Conservation (phyloP, 2,888 invertebrate species). For the Melinaea menophilus region DNA sequence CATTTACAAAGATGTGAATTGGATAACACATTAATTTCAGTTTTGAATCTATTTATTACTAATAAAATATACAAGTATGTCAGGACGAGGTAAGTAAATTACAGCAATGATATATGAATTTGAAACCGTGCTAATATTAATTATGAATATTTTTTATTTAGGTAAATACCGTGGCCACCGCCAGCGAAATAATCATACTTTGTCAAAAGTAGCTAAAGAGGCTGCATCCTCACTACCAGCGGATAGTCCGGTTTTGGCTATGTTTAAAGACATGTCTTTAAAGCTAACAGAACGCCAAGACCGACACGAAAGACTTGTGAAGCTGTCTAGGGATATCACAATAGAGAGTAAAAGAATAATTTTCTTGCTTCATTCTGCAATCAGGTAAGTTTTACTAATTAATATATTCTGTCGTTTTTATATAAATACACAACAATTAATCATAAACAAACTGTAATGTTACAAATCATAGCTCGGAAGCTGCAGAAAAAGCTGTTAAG, state of each 20-base stretch:
- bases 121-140: not conserved
- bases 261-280: constrained; percentile 80
- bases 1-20: too few species aligned
- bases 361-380: constrained; percentile 87
- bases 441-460: not conserved
- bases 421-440: not conserved
- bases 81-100: constrained; percentile 46
- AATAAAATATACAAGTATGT: constrained; percentile 36
- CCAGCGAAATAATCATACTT: constrained; percentile 47
- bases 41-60: too few species aligned
- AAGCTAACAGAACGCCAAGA: constrained; percentile 89
- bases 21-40: too few species aligned
- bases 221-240: constrained; percentile 49
- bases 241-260: constrained; percentile 75
- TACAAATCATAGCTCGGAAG: constrained; percentile 48
- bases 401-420: not conserved
- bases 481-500: constrained; percentile 47
- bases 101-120: not conserved
- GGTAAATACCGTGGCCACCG: constrained; percentile 46
- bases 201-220: constrained; percentile 56
- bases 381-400: constrained; percentile 59
- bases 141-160: constrained; percentile 24
- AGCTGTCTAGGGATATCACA: constrained; percentile 89
- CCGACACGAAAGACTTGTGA: constrained; percentile 88
- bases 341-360: constrained; percentile 95